phyloP scores from a whole-genome alignment of 2,113 vertebrate genomes.

The Marmota monax region DNA sequence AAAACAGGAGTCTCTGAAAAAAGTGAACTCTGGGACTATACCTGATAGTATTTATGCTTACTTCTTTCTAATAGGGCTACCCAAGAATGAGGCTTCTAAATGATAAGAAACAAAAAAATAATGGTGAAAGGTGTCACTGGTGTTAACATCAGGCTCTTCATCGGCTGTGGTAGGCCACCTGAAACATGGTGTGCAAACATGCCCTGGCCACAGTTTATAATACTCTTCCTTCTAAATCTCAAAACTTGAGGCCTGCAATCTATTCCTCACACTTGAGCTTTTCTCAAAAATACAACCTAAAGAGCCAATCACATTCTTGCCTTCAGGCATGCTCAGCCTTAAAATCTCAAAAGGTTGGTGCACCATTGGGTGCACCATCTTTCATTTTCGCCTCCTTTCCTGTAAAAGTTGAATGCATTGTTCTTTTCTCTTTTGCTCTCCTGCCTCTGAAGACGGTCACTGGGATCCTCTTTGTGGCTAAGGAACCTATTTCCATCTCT shows the following conservation, averaged over 20 bases:
- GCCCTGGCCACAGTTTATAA: background rate
- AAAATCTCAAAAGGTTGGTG: background rate
- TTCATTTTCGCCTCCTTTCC: background rate
- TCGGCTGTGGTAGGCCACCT: accelerated
- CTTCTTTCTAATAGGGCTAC: background rate
- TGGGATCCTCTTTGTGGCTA: background rate
- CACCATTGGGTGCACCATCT: background rate
- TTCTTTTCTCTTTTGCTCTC: background rate
- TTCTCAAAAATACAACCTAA: background rate
- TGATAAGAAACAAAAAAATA: background rate
- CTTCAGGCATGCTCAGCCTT: background rate
- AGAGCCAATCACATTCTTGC: background rate
- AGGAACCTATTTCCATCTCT: background rate
- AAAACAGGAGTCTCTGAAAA: background rate
- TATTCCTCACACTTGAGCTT: background rate
- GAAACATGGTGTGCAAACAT: background rate
- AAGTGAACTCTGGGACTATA: background rate
- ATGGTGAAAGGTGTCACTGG: background rate
- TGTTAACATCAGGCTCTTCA: background rate
- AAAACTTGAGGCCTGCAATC: background rate
- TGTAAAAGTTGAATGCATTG: background rate
- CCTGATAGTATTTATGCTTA: background rate
- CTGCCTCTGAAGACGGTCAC: background rate
- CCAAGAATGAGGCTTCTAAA: background rate
- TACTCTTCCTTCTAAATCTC: background rate